These are phyloP conservation scores for Amphipyra berbera DNA, from an alignment of 2,888 invertebrate genomes.

Conservation along the genomic window DNA sequence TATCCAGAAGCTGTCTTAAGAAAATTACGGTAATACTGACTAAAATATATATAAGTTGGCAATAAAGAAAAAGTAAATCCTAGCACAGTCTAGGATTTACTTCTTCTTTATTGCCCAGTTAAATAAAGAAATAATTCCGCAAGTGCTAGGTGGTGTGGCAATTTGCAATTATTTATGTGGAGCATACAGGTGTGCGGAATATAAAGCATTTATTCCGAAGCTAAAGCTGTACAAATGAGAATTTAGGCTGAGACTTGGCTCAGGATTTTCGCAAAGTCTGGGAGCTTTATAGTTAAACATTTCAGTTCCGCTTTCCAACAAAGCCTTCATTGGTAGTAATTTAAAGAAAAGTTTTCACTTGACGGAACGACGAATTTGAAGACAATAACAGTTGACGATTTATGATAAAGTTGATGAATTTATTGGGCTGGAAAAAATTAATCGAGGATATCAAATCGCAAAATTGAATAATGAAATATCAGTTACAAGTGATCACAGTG, in stretches of 20 bases:
- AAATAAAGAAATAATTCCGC: conserved; percentile 44
- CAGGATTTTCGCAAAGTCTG: conserved; percentile 40
- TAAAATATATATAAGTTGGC: conserved; percentile 8
- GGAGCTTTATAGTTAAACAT: conserved; percentile 41
- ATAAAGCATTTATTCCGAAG: conserved; percentile 59
- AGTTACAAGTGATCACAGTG: conserved; percentile 19
- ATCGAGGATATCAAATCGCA: conserved; percentile 24
- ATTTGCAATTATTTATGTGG: conserved; percentile 60
- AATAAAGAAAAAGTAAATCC: conserved; percentile 37
- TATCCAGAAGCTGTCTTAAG: conserved; percentile 15
- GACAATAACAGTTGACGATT: conserved; percentile 27
- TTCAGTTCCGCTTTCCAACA: conserved; percentile 31
- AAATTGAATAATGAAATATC: conserved; percentile 31
- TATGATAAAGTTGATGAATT: conserved; percentile 23
- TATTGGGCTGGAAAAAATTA: conserved; percentile 31
- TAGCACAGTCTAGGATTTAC: conserved; percentile 2
- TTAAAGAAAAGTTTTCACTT: conserved; percentile 8
- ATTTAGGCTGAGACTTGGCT: conserved; percentile 59
- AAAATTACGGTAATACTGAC: background rate
- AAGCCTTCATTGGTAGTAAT: conserved; percentile 9
- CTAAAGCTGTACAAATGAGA: conserved; percentile 55
- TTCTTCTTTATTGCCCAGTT: conserved; percentile 9
- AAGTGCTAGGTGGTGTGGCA: conserved; percentile 49
- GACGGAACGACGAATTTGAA: conserved; percentile 11
- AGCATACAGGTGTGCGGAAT: conserved; percentile 62